Evolutionary conservation across 1,140 invertebrate species (phyloP).

Genomic region (Lepidurus apus): DNA sequence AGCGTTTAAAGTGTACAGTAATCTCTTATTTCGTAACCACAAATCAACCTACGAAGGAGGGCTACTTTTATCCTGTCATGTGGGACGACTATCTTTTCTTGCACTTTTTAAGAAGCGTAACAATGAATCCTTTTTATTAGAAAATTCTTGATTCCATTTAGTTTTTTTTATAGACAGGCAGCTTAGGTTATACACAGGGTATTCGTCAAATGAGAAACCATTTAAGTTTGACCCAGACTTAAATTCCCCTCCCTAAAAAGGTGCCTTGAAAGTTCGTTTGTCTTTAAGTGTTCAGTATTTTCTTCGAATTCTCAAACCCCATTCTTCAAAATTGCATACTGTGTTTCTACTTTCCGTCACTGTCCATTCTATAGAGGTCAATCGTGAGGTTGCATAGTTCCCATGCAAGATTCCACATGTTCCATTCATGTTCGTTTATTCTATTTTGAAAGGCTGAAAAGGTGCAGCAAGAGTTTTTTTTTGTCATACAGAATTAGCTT

Average conservation of each 20-base stretch:
- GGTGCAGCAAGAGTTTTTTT: neutral
- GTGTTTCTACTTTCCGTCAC: neutral
- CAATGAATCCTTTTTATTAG: neutral
- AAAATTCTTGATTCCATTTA: neutral
- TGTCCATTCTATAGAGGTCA: neutral
- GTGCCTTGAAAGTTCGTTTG: neutral
- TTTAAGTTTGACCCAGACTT: neutral
- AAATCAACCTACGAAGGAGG: neutral
- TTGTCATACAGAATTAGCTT: neutral
- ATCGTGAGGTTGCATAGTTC: neutral
- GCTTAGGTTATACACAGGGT: slow-evolving; percentile 8
- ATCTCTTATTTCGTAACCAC: neutral
- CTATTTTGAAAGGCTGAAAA: neutral
- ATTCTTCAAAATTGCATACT: neutral
- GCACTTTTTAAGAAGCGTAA: slow-evolving; percentile 8
- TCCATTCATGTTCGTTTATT: neutral
- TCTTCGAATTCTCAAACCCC: neutral
- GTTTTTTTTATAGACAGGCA: neutral
- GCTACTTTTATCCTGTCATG: neutral
- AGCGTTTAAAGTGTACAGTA: slow-evolving; percentile 11
- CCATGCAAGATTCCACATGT: neutral
- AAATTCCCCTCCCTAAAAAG: neutral
- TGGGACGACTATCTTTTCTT: neutral
- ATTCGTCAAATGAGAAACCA: neutral
- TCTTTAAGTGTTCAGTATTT: slow-evolving; percentile 1